Evolutionary conservation across 1,140 invertebrate genomes (phyloP), one percentile per base, ranked within the genome.

Genomic region (Batillaria attramentaria): DNA sequence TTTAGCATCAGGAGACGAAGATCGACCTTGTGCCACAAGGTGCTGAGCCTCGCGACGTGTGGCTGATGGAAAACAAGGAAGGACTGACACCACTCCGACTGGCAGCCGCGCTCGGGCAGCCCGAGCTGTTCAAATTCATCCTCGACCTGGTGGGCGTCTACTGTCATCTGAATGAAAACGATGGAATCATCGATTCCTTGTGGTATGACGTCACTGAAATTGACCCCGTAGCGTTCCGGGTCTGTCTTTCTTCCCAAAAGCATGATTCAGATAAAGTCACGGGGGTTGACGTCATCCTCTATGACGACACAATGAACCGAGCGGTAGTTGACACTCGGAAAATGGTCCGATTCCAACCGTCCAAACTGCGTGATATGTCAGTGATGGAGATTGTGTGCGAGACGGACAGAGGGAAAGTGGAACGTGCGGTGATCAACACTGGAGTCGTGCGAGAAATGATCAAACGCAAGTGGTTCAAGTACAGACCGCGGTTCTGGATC

Each of bases 171-270:
- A 81, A 80, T 70, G 75, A 80, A 20, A 79, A 86, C 79, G 85
- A 86, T 62, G 85, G 84, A 24, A 46, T 86, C 24, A 84, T 86
- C 78, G 84, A 86, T 68, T 68, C 77, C 31, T 79, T 85, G 24
- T 73, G 77, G 10, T 84, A 81, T 57, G 85, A 86, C 73, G 80
- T 86, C 43, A 85, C 84, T 39, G 85, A 86, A 68, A 84, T 86
- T 24, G 85, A 86, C 73, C 80, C 82, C 8, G 72, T 83, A 20
- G 72, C 72, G n/a, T 10, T 4, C 79, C 72, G 69, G n/a, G n/a
- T n/a, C n/a, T n/a, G n/a, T n/a, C n/a, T n/a, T n/a, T n/a, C n/a
- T n/a, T n/a, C n/a, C n/a, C n/a, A n/a, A n/a, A n/a, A n/a, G n/a
- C n/a, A n/a, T n/a, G n/a, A n/a, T n/a, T n/a, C n/a, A n/a, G n/a